Evolutionary conservation across 1,140 invertebrate genomes (phyloP).

Genomic region (Drosophila lacertosa): DNA sequence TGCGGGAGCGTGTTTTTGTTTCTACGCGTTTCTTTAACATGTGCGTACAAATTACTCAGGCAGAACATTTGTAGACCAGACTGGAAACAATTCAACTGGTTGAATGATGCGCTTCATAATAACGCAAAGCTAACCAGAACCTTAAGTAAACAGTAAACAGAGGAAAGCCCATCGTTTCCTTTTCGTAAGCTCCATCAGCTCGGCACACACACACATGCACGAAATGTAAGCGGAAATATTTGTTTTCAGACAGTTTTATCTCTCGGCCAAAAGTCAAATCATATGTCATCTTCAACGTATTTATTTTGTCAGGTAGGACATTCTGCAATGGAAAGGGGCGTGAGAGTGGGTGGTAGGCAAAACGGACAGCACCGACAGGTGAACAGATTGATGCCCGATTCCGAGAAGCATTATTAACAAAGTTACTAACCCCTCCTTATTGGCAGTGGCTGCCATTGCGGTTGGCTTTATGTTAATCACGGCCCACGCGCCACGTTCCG

Average conservation of each 20-base stretch:
- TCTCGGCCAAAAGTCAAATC: constrained; percentile 66
- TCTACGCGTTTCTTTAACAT: background rate
- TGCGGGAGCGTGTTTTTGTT: constrained; percentile 26
- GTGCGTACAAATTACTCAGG: constrained; percentile 67
- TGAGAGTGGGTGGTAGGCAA: background rate
- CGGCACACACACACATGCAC: constrained; percentile 13
- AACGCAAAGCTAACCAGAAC: constrained; percentile 69
- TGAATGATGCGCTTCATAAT: constrained; percentile 81
- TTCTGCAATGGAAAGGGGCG: constrained; percentile 52
- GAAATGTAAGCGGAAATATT: constrained; percentile 73
- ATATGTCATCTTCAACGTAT: constrained; percentile 82
- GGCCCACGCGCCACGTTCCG: constrained; percentile 9
- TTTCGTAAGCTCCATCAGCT: constrained; percentile 6
- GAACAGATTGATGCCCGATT: constrained; percentile 42
- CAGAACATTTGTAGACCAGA: constrained; percentile 53
- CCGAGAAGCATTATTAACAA: constrained; percentile 68
- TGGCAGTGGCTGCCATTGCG: constrained; percentile 67
- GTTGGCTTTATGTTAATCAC: constrained; percentile 73
- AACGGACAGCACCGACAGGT: constrained; percentile 43
- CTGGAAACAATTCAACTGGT: constrained; percentile 61
- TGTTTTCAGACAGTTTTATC: constrained; percentile 77
- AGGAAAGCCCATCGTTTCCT: constrained; percentile 40
- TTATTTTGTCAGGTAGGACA: constrained; percentile 69
- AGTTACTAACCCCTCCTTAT: constrained; percentile 53
- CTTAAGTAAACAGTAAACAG: constrained; percentile 76